These are phyloP conservation scores for Rhodeus uyekii DNA, from an alignment of 2,797 vertebrate species.

Conservation along the genomic window DNA sequence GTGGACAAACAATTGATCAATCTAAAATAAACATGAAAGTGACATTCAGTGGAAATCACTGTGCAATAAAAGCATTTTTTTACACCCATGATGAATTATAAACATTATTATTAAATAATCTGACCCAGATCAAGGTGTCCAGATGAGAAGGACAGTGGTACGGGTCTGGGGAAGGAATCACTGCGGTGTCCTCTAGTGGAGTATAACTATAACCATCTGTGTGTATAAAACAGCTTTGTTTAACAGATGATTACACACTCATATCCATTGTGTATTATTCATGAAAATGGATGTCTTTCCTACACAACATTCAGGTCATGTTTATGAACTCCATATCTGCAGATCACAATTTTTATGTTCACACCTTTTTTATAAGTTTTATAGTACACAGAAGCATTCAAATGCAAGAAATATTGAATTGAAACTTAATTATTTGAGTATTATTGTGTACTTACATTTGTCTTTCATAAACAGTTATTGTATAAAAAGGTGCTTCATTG, in stretches of 20 bases:
- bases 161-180: background rate
- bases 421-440: no score
- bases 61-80: no score
- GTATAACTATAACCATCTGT: background rate
- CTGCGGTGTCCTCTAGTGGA: background rate
- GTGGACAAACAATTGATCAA: slow-evolving; percentile 6
- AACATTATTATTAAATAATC: background rate
- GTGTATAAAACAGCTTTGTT: background rate
- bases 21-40: background rate
- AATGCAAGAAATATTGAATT: no score
- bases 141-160: background rate
- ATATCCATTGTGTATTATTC: background rate
- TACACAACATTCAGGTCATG: background rate
- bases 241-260: background rate
- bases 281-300: background rate
- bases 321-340: background rate
- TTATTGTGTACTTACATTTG: no score
- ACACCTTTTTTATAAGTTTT: no score
- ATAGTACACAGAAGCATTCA: no score
- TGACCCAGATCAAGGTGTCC: background rate
- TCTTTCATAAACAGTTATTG: no score
- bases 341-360: no score
- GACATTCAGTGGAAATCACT: no score
- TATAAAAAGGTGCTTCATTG: no score
- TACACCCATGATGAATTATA: background rate